A percentile compares a stretch with the other conserved stretches of the same genome.
phyloP scores from a whole-genome alignment of 2,113 vertebrate species.

The Catharus fuscescens region DNA sequence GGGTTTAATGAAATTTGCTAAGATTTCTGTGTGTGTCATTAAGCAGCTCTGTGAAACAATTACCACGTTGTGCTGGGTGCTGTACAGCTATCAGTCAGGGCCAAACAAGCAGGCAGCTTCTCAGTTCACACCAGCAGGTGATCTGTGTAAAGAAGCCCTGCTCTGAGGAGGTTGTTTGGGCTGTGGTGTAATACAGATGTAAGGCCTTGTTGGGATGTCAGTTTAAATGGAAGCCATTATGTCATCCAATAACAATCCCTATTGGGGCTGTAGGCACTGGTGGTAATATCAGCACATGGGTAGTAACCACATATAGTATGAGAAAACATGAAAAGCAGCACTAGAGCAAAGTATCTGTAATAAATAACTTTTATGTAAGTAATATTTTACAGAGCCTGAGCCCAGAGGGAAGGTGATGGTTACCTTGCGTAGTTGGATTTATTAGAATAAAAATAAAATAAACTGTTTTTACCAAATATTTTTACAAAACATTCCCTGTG shows the following conservation, averaged over 20 bases:
- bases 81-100: not conserved
- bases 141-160: conserved; percentile 50
- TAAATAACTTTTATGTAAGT: not conserved
- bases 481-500: not conserved
- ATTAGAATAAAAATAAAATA: not conserved
- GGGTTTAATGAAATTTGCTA: conserved; percentile 6
- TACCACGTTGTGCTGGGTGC: not conserved
- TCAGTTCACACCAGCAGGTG: conserved; percentile 36
- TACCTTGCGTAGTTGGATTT: not conserved
- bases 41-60: not conserved
- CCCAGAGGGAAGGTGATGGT: not conserved
- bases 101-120: not conserved
- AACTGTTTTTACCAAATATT: not conserved
- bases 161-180: conserved; percentile 33
- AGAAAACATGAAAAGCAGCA: not conserved
- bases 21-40: conserved; percentile 6
- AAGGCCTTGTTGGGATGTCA: conserved; percentile 65
- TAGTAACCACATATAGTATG: conserved; percentile 2
- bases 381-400: not conserved
- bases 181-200: conserved; percentile 64
- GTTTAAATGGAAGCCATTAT: conserved; percentile 66
- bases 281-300: conserved; percentile 62
- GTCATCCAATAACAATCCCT: conserved; percentile 65
- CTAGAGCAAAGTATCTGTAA: not conserved
- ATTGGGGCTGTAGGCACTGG: conserved; percentile 24